phyloP scores from a whole-genome alignment of 2,797 vertebrate species.

The Glyptemys insculpta region DNA sequence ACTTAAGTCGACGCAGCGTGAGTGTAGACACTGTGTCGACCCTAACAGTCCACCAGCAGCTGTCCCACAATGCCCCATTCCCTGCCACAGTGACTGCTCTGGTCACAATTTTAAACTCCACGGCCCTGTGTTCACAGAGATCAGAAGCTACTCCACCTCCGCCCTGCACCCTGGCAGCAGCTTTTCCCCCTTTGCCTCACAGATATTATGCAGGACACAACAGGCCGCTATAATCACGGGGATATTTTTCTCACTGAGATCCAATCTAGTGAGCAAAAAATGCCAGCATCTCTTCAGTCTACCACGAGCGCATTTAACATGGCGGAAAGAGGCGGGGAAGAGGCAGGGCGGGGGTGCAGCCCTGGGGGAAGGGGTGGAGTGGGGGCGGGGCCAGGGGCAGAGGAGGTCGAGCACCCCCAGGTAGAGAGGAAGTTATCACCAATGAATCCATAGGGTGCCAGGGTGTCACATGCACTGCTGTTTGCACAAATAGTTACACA shows the following conservation, averaged over 20 bases:
- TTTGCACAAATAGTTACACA: background rate
- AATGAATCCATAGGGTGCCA: too few relatives aligned
- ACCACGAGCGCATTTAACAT: background rate
- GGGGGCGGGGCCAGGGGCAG: too few relatives aligned
- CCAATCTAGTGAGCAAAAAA: background rate
- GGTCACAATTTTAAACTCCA: background rate
- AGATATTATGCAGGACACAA: background rate
- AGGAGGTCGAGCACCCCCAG: too few relatives aligned
- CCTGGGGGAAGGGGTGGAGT: too few relatives aligned
- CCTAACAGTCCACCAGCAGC: background rate
- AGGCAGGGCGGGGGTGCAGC: too few relatives aligned
- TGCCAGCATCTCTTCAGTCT: too few relatives aligned
- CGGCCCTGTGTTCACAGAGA: background rate
- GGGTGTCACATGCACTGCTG: background rate
- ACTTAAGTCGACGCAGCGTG: rapidly evolving
- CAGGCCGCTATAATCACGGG: background rate
- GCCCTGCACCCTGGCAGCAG: background rate
- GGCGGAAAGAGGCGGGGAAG: too few relatives aligned
- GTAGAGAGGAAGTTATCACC: too few relatives aligned
- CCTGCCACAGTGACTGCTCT: background rate
- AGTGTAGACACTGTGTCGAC: background rate
- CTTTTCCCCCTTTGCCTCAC: background rate
- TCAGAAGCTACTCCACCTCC: background rate
- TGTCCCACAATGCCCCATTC: background rate
- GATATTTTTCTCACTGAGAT: background rate